Evolutionary conservation across 1,140 invertebrate genomes (phyloP), one percentile per base, ranked within the genome.

Genomic region (Dermatophagoides farinae): DNA sequence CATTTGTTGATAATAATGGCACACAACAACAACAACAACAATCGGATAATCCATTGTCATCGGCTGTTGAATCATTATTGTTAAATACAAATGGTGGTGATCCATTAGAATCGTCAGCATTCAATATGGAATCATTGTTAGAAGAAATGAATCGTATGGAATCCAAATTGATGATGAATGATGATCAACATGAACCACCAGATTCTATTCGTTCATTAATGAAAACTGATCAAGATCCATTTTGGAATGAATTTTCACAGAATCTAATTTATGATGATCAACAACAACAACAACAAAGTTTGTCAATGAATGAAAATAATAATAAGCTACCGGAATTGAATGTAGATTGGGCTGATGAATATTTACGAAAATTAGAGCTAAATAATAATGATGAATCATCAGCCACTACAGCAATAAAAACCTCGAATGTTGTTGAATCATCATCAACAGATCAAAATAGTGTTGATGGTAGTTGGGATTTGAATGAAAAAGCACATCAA

Each of bases 271-370:
- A 40, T 25, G n/a, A 20, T 20, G 18, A 18, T 38, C 53, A 40
- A 41, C 6, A 40, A 20, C 18, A 44, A 20, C 43, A 20, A 44
- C 43, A 44, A 20, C 43, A 44, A 44, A 41, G n/a, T n/a, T n/a
- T n/a, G n/a, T n/a, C n/a, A n/a, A n/a, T n/a, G n/a, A n/a, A n/a
- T n/a, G 2, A 31, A 31, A 2, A 31, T 31, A 8, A 31, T 31
- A 31, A 31, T 31, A 31, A 31, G 8, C 31, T 31, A 31, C 31
- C 31, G 2, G 31, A 31, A 31, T 31, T 31, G 31, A 31, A 31
- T 31, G 31, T 31, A 5, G 60, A 71, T 38, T 72, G 71, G 70
- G 67, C 68, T 11, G 65, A 69, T 31, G 71, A 74, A 46, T 73
- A 71, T 54, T 50, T 71, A 2, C 57, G 63, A 40, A 14, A 61